Evolutionary conservation across 2,888 invertebrate species (phyloP), one percentile per base, ranked within the genome.

Genomic region (Hololepta plana): DNA sequence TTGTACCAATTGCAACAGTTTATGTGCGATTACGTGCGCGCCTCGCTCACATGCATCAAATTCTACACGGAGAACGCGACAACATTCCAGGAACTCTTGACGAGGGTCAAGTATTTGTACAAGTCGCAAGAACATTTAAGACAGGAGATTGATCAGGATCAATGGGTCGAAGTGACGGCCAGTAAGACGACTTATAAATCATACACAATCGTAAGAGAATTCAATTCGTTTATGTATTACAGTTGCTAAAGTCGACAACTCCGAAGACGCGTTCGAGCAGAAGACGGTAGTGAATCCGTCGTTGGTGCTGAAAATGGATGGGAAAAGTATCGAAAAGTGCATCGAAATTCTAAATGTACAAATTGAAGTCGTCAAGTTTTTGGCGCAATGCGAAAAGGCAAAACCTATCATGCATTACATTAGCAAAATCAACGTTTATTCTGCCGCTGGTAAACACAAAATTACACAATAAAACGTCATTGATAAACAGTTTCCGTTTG

Each of bases 311-410:
- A 69, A 73, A 49, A 59, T 81, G 45, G 72, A 73, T 48, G 64
- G 67, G 12, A 59, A 62, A 33, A 70, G 73, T n/a, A 67, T 82
- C 35, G 73, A 73, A 47, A 73, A 70, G 36, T 72, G 85, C 36
- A 72, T 87, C 37, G 73, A 72, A 29, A 79, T 79, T 0, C 74
- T 88, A 35, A 63, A 67, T 4, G 59, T 75, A n/a, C 88, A 90
- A 49, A 68, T 75, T 39, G 84, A 88, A 40, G 62, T 85, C 1
- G 70, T 73, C 0, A 74, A 77, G 38, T 81, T 72, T 47, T 49
- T 84, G 11, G 60, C 69, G 0, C 59, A 59, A 3, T 70, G 72
- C 34, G 79, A 81, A 47, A 53, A 52, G 7, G 59, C 51, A n/a
- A n/a, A n/a, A n/a, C n/a, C n/a, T n/a, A n/a, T n/a, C n/a, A n/a